Percentiles rank a stretch among this genome's conserved stretches.
Evolutionary conservation across 2,888 invertebrate genomes (phyloP).

Genomic region (Protodeltote pygarga): DNA sequence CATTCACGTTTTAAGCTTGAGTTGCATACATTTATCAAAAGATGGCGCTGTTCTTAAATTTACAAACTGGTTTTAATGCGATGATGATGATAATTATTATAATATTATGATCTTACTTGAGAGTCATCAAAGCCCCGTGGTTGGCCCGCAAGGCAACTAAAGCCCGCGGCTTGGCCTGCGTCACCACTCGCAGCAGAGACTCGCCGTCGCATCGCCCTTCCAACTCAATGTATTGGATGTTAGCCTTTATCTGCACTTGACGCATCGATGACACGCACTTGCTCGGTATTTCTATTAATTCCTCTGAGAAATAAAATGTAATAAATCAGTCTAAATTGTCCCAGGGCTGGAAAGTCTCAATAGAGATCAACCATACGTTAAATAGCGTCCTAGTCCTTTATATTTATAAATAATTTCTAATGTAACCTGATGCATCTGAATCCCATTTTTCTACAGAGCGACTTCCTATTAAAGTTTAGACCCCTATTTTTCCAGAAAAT

Average conservation of each 20-base stretch:
- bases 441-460: too few relatives aligned
- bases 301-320: slow-evolving; percentile 60
- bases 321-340: not conserved
- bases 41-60: too few relatives aligned
- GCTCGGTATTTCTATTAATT: slow-evolving; percentile 92
- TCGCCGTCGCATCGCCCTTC: slow-evolving; percentile 97
- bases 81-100: too few relatives aligned
- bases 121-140: slow-evolving; percentile 54
- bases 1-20: too few relatives aligned
- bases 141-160: slow-evolving; percentile 87
- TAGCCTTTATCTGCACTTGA: slow-evolving; percentile 93
- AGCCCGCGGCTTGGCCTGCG: slow-evolving; percentile 93
- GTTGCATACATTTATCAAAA: too few relatives aligned
- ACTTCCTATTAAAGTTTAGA: too few relatives aligned
- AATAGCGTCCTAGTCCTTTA: too few relatives aligned
- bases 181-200: slow-evolving; percentile 93
- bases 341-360: not conserved
- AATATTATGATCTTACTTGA: slow-evolving; percentile 58
- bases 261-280: slow-evolving; percentile 94
- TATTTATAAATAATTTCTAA: too few relatives aligned
- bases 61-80: too few relatives aligned
- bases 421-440: too few relatives aligned
- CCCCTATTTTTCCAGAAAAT: too few relatives aligned
- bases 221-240: slow-evolving; percentile 97
- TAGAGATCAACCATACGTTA: too few relatives aligned